phyloP scores from a whole-genome alignment of 2,797 vertebrate species.

The Myotis pilosus region DNA sequence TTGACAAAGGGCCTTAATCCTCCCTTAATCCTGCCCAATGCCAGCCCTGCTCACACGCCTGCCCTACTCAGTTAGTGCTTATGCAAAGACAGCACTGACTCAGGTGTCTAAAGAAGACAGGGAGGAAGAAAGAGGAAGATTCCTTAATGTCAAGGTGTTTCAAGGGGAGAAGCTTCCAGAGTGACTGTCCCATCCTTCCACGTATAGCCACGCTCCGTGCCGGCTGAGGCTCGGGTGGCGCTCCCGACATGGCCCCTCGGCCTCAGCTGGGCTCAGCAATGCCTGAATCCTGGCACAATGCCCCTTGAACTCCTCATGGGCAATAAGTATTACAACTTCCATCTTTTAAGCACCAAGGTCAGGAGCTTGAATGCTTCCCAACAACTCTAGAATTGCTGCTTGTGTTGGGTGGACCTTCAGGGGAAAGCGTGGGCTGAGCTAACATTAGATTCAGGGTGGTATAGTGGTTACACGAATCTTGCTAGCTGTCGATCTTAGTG shows the following conservation, averaged over 20 bases:
- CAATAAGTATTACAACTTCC: rapidly evolving
- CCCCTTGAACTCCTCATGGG: too few relatives aligned
- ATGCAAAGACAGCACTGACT: constrained; percentile 5
- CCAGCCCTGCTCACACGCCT: neutral
- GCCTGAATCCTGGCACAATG: rapidly evolving
- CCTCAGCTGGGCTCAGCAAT: neutral
- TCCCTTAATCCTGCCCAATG: constrained; percentile 64
- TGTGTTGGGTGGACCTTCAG: too few relatives aligned
- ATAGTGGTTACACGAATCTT: rapidly evolving
- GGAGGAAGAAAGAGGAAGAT: neutral
- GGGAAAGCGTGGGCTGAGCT: too few relatives aligned
- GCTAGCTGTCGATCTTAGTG: rapidly evolving
- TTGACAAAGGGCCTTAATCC: constrained; percentile 70
- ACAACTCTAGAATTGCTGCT: rapidly evolving
- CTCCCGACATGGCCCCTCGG: neutral
- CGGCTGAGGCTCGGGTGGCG: neutral
- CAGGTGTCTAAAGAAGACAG: neutral
- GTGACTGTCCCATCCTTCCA: neutral
- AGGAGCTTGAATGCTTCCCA: rapidly evolving
- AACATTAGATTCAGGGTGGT: neutral
- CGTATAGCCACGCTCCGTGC: rapidly evolving
- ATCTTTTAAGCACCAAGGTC: neutral
- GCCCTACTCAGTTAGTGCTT: constrained; percentile 58
- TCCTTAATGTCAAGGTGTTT: neutral
- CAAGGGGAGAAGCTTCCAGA: neutral